These are phyloP conservation scores for Notarius quadriscutis DNA, from an alignment of 2,113 vertebrate species.

Conservation along the genomic window DNA sequence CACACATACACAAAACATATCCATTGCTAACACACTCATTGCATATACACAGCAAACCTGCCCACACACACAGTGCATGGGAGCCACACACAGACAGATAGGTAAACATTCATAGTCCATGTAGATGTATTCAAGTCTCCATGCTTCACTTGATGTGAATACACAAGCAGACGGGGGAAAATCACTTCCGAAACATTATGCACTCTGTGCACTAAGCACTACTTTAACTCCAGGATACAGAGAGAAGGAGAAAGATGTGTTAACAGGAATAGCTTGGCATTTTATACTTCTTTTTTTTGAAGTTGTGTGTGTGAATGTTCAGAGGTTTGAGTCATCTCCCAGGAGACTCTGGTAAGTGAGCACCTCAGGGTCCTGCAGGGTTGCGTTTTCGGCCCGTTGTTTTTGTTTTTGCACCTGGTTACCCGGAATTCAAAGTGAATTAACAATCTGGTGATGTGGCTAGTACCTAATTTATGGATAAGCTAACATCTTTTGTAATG, in stretches of 20 bases:
- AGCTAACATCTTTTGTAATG: conserved; percentile 59
- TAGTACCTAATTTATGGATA: conserved; percentile 54
- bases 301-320: conserved; percentile 45
- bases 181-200: conserved; percentile 16
- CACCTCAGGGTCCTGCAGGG: conserved; percentile 52
- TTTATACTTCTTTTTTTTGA: background rate
- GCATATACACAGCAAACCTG: conserved; percentile 43
- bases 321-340: conserved; percentile 53
- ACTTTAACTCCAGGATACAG: conserved; percentile 37
- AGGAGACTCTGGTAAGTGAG: conserved; percentile 52
- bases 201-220: conserved; percentile 31
- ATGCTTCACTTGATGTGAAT: conserved; percentile 29
- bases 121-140: conserved; percentile 18
- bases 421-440: conserved; percentile 55
- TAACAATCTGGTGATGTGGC: conserved; percentile 55
- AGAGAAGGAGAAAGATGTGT: conserved; percentile 28
- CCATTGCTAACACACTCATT: conserved; percentile 49
- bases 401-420: conserved; percentile 60
- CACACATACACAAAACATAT: conserved; percentile 49
- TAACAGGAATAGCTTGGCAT: conserved; percentile 33
- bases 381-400: conserved; percentile 50
- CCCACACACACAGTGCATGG: conserved; percentile 44
- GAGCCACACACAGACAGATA: conserved; percentile 59
- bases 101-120: conserved; percentile 47
- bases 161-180: conserved; percentile 41